These are phyloP conservation scores for Prenolepis imparis DNA, from an alignment of 2,888 invertebrate genomes.

Conservation along the genomic window DNA sequence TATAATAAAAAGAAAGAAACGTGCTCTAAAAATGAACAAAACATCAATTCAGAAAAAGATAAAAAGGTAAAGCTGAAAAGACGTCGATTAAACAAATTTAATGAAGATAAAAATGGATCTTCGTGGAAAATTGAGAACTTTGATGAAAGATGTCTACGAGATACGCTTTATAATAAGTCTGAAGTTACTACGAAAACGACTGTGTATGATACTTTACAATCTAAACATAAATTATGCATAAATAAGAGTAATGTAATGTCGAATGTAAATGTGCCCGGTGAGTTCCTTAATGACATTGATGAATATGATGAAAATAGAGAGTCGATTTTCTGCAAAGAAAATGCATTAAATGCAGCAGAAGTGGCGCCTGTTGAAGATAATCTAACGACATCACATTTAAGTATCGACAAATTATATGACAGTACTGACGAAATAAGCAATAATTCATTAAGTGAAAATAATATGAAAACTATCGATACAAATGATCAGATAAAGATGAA, in stretches of 20 bases:
- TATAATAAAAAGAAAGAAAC: constrained; percentile 14
- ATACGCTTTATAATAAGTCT: neutral
- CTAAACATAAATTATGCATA: neutral
- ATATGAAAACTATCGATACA: neutral
- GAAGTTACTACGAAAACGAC: neutral
- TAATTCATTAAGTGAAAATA: neutral
- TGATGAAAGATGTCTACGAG: neutral
- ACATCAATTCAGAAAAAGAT: constrained; percentile 11
- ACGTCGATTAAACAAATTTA: constrained; percentile 29
- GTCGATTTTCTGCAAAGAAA: neutral
- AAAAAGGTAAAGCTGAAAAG: constrained; percentile 35
- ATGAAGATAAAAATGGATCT: neutral
- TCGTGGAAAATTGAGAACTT: constrained; percentile 52
- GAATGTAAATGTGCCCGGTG: constrained; percentile 1
- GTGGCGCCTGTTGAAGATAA: neutral
- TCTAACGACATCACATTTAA: neutral
- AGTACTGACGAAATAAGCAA: neutral
- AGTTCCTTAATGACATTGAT: neutral
- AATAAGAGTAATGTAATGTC: neutral
- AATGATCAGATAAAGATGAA: neutral
- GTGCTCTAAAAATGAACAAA: neutral
- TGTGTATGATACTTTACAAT: constrained; percentile 9
- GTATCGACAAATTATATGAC: neutral
- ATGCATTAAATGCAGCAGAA: neutral
- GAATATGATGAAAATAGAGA: neutral